Evolutionary conservation across 2,888 invertebrate genomes (phyloP).

Genomic region (Himalopsyche anomala): DNA sequence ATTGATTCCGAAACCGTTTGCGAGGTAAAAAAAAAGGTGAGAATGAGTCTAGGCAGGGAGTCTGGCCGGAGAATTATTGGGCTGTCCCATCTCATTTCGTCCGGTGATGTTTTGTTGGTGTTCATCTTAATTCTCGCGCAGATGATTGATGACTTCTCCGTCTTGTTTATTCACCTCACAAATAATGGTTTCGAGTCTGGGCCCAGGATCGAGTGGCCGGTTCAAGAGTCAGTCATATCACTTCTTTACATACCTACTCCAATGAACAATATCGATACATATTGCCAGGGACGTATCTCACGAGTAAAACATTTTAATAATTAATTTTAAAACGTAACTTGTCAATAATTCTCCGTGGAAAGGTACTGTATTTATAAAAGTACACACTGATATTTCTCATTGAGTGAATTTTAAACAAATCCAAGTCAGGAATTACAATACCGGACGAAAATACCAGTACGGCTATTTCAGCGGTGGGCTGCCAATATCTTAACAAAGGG

Average conservation of each 20-base stretch:
- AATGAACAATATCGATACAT: conserved; percentile 35
- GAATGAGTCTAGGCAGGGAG: background rate
- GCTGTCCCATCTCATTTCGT: background rate
- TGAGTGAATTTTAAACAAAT: too few species aligned
- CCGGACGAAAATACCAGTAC: too few species aligned
- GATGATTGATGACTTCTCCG: conserved; percentile 40
- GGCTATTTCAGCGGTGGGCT: too few species aligned
- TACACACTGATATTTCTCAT: too few species aligned
- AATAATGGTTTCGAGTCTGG: conserved; percentile 22
- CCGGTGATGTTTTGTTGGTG: conserved; percentile 8
- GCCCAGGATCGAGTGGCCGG: conserved; percentile 37
- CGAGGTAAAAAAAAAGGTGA: background rate
- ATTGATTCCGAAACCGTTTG: background rate
- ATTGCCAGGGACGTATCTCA: background rate
- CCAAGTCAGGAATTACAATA: too few species aligned
- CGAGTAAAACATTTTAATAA: too few species aligned
- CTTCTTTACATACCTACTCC: conserved; percentile 20
- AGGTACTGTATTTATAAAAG: too few species aligned
- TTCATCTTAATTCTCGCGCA: conserved; percentile 5
- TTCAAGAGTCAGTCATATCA: background rate
- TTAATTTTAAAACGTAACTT: too few species aligned
- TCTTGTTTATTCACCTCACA: conserved; percentile 35
- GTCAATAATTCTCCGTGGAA: too few species aligned
- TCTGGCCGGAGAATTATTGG: background rate
- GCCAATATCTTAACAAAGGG: too few species aligned